Conservation (phyloP, 30 jellyfish, hydroid and myxozoan genomes). For the Pelagia noctiluca region DNA sequence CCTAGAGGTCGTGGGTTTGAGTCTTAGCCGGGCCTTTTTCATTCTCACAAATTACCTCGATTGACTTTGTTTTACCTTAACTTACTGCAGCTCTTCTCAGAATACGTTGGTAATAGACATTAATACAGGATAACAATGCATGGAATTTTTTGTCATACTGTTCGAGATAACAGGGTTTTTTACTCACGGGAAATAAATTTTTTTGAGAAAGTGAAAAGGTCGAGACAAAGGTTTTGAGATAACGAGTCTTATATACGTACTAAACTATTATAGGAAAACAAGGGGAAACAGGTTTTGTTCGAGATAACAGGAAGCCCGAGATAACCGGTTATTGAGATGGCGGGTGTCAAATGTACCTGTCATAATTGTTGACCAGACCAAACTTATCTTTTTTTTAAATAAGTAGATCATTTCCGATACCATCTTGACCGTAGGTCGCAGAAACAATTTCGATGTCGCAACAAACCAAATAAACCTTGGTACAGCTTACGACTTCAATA, state of each 20-base stretch:
- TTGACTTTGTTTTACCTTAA: too few relatives aligned
- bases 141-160: too few relatives aligned
- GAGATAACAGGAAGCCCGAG: background rate
- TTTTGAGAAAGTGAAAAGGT: too few relatives aligned
- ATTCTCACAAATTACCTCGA: background rate
- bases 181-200: too few relatives aligned
- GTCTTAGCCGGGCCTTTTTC: background rate
- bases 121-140: too few relatives aligned
- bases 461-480: conserved; percentile 39
- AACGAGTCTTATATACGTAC: too few relatives aligned
- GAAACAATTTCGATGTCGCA: conserved; percentile 18
- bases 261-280: too few relatives aligned
- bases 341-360: background rate
- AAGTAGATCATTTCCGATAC: background rate
- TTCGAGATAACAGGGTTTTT: too few relatives aligned
- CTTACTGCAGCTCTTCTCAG: too few relatives aligned
- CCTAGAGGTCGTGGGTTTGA: background rate
- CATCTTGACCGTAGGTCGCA: background rate
- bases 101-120: too few relatives aligned
- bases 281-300: background rate
- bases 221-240: too few relatives aligned
- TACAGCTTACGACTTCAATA: conserved; percentile 48
- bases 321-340: background rate
- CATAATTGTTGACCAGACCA: background rate
- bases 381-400: too few relatives aligned